A percentile compares a stretch with the other conserved stretches of the same genome.
Evolutionary conservation across 35 echinoderm and acorn worm species (phyloP).

Genomic region (Lytechinus variegatus): DNA sequence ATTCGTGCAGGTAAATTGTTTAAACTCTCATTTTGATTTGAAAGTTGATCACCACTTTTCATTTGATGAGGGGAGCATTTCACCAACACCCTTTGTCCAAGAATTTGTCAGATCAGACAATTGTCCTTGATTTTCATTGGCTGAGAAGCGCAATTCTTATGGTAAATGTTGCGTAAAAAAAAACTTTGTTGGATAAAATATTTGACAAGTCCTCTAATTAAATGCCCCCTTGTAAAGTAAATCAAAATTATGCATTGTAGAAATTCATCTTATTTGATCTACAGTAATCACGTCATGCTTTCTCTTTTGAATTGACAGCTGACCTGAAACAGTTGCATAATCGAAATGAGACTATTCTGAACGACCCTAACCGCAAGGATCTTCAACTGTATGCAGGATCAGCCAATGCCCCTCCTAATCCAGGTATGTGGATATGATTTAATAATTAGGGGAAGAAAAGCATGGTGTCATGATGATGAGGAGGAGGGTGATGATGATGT

Average conservation of each 20-base stretch:
- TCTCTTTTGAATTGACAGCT: slow-evolving; percentile 62
- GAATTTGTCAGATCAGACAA: too few species aligned
- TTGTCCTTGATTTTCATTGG: too few species aligned
- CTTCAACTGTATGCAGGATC: slow-evolving; percentile 64
- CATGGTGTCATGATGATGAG: background rate
- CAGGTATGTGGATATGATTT: slow-evolving; percentile 19
- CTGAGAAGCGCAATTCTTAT: too few species aligned
- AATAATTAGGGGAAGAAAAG: background rate
- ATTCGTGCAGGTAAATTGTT: too few species aligned
- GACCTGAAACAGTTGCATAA: slow-evolving; percentile 83
- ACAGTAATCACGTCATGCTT: background rate
- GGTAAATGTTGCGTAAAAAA: too few species aligned
- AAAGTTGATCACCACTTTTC: too few species aligned
- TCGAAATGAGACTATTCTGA: slow-evolving; percentile 65
- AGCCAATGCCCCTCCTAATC: slow-evolving; percentile 7
- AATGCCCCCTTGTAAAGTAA: too few species aligned
- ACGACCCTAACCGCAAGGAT: slow-evolving; percentile 59
- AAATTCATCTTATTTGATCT: background rate
- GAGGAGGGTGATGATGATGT: background rate
- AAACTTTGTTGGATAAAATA: too few species aligned
- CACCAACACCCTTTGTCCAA: too few species aligned
- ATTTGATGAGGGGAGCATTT: too few species aligned
- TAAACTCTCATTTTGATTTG: too few species aligned
- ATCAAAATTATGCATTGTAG: background rate
- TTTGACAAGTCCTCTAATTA: too few species aligned